Conservation (phyloP, 2,797 vertebrate genomes). For the Sparidentex hasta region DNA sequence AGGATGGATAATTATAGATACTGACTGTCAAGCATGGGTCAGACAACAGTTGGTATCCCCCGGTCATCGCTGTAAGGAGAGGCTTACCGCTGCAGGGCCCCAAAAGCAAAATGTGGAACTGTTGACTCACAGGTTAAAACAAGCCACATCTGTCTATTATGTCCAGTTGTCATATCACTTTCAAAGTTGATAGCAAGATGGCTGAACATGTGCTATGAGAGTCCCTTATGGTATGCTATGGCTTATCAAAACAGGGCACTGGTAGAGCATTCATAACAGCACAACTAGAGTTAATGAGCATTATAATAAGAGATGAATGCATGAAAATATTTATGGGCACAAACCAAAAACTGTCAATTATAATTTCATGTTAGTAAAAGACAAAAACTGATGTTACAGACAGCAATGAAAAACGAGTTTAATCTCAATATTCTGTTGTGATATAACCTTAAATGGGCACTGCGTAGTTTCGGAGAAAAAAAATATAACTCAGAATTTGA, state of each 20-base stretch:
- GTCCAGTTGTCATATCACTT: conserved; percentile 43
- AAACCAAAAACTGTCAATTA: neutral
- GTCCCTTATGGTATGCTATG: conserved; percentile 2
- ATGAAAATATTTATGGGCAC: neutral
- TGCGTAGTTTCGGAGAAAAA: too few species aligned
- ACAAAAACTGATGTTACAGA: neutral
- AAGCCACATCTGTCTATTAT: conserved; percentile 55
- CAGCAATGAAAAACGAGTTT: neutral
- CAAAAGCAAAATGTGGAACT: conserved; percentile 50
- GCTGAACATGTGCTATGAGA: conserved; percentile 15
- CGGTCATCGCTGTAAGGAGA: conserved; percentile 48
- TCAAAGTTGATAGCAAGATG: conserved; percentile 44
- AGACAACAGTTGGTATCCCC: conserved; percentile 74
- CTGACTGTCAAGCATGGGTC: conserved; percentile 26
- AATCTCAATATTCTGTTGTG: too few species aligned
- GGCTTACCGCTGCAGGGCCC: conserved; percentile 54
- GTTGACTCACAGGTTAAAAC: conserved; percentile 80
- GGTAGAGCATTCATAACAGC: neutral
- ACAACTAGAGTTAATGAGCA: neutral
- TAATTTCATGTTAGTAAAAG: too few species aligned
- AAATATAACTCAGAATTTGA: too few species aligned
- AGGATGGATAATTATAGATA: conserved; percentile 66
- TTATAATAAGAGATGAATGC: neutral
- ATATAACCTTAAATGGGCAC: too few species aligned
- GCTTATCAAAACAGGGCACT: neutral